Evolutionary conservation across 2,113 vertebrate species (phyloP), one percentile per base, ranked within the genome.

Genomic region (Oceanodroma tethys): DNA sequence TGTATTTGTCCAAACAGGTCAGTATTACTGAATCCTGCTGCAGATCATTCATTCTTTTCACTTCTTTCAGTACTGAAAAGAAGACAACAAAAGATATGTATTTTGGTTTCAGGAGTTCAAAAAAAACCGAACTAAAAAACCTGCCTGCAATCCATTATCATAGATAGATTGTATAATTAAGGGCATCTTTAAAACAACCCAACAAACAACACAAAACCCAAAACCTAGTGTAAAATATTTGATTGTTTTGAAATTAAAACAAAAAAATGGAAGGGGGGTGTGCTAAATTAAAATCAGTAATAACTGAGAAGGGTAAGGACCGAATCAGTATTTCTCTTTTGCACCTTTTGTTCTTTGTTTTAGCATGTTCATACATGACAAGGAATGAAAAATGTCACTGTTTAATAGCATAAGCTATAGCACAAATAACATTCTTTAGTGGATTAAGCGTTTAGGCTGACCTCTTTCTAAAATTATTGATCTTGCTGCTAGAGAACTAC

Each of bases 1-100:
- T 99, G 99, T 81, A 98, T 99, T 93, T 99, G 98, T 92, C 99
- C 99, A 15, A 98, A 99, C 98, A 99, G 99, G 99, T 99, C 40
- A 25, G 98, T 95, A 20, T 52, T 50, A 36, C 43, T 79, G 70
- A 84, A 47, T 74, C 36, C 72, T 79, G 50, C 81, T 84, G 68
- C 43, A 43, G 2, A 7, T 74, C 7, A 32, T 67, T 84, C 11
- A 8, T 78, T 78, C 12, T 66, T 58, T 38, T 93, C 23, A 12
- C 21, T 95, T 90, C 38, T 55, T 65, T 75, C 68, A 36, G 20
- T 67, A n/a, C n/a, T 73, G 29, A 80, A 88, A 81, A 88, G 47
- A 38, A 60, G 52, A 36, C 16, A 75, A 6, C 4, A 65, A 63
- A 66, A 68, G 4, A 30, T 22, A n/a, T 0, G 56, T 63, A 26